A percentile compares a stretch with the other conserved stretches of the same genome.
These are phyloP conservation scores for Acrocephalus arundinaceus DNA, from an alignment of 2,113 vertebrate genomes.

Conservation along the genomic window DNA sequence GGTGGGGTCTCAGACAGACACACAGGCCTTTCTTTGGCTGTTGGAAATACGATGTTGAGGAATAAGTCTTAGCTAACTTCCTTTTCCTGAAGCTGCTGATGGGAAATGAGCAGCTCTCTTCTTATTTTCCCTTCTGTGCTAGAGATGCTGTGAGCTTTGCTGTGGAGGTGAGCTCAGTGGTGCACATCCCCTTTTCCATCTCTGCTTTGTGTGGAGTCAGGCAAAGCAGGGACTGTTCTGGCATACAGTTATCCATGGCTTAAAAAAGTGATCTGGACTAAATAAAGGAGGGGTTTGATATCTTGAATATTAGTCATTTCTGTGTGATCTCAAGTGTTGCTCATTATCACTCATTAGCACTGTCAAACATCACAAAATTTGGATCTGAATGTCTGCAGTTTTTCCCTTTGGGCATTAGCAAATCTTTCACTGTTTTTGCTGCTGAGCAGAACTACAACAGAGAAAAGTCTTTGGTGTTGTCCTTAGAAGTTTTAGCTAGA, in stretches of 20 bases:
- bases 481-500: constrained; percentile 11
- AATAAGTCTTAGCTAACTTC: background rate
- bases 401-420: background rate
- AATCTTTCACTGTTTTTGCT: background rate
- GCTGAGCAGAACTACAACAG: constrained; percentile 3
- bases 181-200: background rate
- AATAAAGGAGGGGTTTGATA: background rate
- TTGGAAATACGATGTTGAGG: background rate
- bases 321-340: background rate
- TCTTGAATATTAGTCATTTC: background rate
- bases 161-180: background rate
- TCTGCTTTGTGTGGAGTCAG: background rate
- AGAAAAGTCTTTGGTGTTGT: background rate
- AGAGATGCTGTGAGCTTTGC: background rate
- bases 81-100: background rate
- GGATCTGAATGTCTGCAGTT: background rate
- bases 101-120: background rate
- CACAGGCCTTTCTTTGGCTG: background rate
- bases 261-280: background rate
- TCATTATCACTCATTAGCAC: constrained; percentile 27
- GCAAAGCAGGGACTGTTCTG: background rate
- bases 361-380: constrained; percentile 5
- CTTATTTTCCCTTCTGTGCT: background rate
- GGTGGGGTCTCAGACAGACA: background rate
- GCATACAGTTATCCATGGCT: background rate